Conservation (phyloP, 2,113 vertebrate genomes). For the Atrichornis clamosus region DNA sequence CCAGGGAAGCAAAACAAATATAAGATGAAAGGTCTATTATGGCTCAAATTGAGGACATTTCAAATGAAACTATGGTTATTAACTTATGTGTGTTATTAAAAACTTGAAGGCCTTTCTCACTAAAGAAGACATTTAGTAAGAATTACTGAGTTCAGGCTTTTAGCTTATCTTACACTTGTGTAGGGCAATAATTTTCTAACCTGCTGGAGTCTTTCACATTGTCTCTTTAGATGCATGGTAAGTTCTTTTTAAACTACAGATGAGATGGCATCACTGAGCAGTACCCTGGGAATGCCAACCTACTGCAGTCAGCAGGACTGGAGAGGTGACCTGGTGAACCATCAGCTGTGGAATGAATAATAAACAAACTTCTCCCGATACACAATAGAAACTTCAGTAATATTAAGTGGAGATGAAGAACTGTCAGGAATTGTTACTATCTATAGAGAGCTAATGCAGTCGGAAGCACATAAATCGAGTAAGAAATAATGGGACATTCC, state of each 20-base stretch:
- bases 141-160: background rate
- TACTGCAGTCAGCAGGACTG: background rate
- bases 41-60: slow-evolving; percentile 8
- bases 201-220: background rate
- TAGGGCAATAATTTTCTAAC: background rate
- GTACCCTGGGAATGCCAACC: background rate
- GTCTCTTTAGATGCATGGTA: background rate
- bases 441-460: background rate
- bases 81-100: background rate
- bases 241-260: background rate
- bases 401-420: background rate
- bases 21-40: background rate
- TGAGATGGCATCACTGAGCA: background rate
- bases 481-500: background rate
- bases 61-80: background rate
- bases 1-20: slow-evolving; percentile 43
- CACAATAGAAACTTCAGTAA: background rate
- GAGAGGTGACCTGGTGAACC: background rate
- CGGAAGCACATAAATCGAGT: background rate
- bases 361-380: background rate
- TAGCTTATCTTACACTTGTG: background rate
- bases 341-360: background rate
- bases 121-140: background rate
- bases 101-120: background rate
- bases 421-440: background rate